Evolutionary conservation across 1,140 invertebrate genomes (phyloP), one percentile per base, ranked within the genome.

Genomic region (Sycophila sp.): DNA sequence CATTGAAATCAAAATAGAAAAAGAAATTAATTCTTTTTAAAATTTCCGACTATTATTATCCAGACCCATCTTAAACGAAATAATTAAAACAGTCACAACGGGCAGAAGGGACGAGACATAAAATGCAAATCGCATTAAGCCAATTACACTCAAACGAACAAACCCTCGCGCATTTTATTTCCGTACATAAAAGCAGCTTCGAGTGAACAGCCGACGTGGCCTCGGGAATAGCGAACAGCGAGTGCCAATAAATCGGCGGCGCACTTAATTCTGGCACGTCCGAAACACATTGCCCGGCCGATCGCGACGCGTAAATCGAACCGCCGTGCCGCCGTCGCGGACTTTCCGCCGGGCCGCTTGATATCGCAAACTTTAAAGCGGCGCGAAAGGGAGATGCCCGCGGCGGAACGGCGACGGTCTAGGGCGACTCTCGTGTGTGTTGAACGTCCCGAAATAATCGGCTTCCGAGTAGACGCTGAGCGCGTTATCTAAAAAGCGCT

Each of bases 361-460:
- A n/a, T n/a, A n/a, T n/a, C n/a, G n/a, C n/a, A n/a, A n/a, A n/a
- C n/a, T n/a, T n/a, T n/a, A n/a, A n/a, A n/a, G n/a, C n/a, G n/a
- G n/a, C n/a, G n/a, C n/a, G n/a, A n/a, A n/a, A 47, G n/a, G 19
- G 42, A 47, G 42, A 47, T 47, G 24, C 24, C 24, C 42, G 8
- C 8, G 24, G 19, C 42, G 2, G 19, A 47, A 19, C 1, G 38
- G n/a, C 38, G 17, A 22, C 42, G 42, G n/a, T 22, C 17, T 24
- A 24, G 51, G 28, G 28, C n/a, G 28, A 32, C 42, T 47, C 42
- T n/a, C n/a, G n/a, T n/a, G n/a, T n/a, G 42, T 24, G 42, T 47
- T 17, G 34, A 55, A n/a, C 11, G 47, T 64, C 63, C 59, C n/a
- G 49, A 63, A 63, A 63, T 63, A 63, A 65, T 65, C 63, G 49